Evolutionary conservation across 92 coral and sea anemone genomes (phyloP), one percentile per base, ranked within the genome.

Genomic region (Anthopleura xanthogrammica): DNA sequence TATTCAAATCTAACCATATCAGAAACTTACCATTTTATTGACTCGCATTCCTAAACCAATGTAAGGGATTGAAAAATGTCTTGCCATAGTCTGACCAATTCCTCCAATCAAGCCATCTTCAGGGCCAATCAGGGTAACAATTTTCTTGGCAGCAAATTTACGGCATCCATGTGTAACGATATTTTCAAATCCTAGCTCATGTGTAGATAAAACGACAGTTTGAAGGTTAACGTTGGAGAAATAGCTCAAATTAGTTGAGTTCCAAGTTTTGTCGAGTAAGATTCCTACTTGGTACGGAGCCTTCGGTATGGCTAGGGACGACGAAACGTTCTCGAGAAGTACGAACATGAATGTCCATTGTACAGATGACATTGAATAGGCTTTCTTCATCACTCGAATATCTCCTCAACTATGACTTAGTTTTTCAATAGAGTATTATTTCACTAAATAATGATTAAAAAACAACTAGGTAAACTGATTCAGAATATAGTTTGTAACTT

Each of bases 61-160:
- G 58, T 80, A 89, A 7, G 92, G 90, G 14, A 86, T 79, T 9
- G 85, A 77, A 36, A 89, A 73, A 40, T 65, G 75, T 46, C 76
- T 60, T 14, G 90, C 83, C 2, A 86, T 41, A 24, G 77, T 65
- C 54, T 85, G 73, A 7, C 87, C 92, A 42, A 89, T 19, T 62
- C 90, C 90, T 41, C 86, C 89, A 41, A 75, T 60, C 17, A 83
- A 12, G 2, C 90, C 81, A 41, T n/a, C 41, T 20, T 82, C 87
- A 71, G 92, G 88, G n/a, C 92, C 92, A 6, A 83, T 58, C 14
- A 89, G 60, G 0, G 89, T 83, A 14, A 83, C 87, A 36, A 64
- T 65, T 46, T 72, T 72, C 17, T 79, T 76, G 14, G 24, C 58
- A 36, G 54, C 52, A 79, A 89, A 78, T 39, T 14, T 48, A 29